These are phyloP conservation scores for Nebria brevicollis DNA, from an alignment of 2,888 invertebrate genomes.

Conservation along the genomic window DNA sequence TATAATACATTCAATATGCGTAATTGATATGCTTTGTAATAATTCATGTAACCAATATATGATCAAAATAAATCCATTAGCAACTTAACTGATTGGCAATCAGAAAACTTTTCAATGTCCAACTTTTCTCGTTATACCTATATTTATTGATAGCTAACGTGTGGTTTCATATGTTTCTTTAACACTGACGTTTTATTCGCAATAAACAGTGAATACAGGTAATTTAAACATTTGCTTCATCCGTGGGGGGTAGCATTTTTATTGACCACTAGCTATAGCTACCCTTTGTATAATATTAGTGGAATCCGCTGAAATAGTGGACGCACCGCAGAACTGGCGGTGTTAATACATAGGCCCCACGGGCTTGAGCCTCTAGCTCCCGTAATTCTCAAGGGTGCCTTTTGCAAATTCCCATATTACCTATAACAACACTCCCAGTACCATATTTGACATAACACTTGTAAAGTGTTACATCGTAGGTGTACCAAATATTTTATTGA, in stretches of 20 bases:
- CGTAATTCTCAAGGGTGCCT: not conserved
- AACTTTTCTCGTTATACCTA: not conserved
- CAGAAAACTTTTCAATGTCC: not conserved
- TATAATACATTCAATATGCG: not conserved
- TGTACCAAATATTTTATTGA: not conserved
- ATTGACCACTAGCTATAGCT: no score
- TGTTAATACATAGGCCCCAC: not conserved
- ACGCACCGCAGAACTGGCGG: not conserved
- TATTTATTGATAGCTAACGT: not conserved
- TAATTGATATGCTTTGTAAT: not conserved
- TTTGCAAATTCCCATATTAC: constrained; percentile 1
- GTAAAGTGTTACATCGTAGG: not conserved
- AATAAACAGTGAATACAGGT: no score
- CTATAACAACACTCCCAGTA: not conserved
- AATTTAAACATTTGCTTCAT: no score
- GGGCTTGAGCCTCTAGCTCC: not conserved
- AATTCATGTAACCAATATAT: not conserved
- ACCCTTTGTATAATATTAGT: not conserved
- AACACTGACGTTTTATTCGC: not conserved
- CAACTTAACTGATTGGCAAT: not conserved
- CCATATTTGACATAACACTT: not conserved
- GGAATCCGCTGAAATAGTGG: not conserved
- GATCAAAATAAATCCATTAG: not conserved
- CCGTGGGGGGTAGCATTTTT: no score
- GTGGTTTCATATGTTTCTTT: not conserved